phyloP scores from a whole-genome alignment of 2,113 vertebrate genomes.

The Naja naja region DNA sequence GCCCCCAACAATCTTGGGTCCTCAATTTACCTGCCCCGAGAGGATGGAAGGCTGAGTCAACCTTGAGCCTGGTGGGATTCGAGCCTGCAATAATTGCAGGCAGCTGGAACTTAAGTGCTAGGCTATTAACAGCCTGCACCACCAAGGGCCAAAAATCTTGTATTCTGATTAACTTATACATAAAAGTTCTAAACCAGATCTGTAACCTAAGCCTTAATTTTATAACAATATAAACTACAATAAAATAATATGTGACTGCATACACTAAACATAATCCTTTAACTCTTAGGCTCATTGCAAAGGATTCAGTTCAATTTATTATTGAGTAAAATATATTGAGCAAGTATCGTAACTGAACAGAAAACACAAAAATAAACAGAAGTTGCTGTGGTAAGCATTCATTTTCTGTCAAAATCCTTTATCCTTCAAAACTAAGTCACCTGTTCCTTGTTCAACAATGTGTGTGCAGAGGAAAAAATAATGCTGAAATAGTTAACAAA shows the following conservation, averaged over 20 bases:
- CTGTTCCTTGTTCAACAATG: constrained; percentile 40
- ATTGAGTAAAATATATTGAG: neutral
- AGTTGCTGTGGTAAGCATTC: neutral
- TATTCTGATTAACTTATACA: neutral
- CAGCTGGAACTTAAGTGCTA: too few species aligned
- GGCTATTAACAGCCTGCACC: too few species aligned
- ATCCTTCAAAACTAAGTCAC: constrained; percentile 53
- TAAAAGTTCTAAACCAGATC: neutral
- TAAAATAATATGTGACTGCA: neutral
- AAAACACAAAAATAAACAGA: constrained; percentile 31
- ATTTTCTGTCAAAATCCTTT: constrained; percentile 36
- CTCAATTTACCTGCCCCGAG: too few species aligned
- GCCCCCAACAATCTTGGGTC: too few species aligned
- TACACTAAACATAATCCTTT: neutral
- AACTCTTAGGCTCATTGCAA: constrained; percentile 17
- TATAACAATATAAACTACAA: neutral
- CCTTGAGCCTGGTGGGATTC: too few species aligned
- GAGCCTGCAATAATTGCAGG: too few species aligned
- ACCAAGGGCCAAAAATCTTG: too few species aligned
- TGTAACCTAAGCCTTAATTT: neutral
- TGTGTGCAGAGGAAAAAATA: constrained; percentile 21
- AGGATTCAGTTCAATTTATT: neutral
- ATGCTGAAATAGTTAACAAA: constrained; percentile 61
- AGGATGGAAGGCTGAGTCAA: too few species aligned
- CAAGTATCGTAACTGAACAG: neutral